Percentiles rank a stretch among this genome's conserved stretches.
phyloP scores from a whole-genome alignment of 2,797 vertebrate genomes.

The Cottoperca gobio region DNA sequence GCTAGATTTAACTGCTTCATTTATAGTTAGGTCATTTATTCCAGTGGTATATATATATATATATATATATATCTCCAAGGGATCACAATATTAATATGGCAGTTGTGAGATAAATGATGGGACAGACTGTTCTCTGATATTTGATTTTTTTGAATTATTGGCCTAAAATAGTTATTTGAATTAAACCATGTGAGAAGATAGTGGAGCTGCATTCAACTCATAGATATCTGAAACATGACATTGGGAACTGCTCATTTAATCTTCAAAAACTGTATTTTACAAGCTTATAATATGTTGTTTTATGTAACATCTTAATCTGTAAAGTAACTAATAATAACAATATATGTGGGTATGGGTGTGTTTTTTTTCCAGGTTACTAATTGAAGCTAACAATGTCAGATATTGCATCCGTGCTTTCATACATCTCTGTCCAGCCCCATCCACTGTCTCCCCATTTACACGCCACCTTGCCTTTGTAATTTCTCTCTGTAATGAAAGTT shows the following conservation, averaged over 20 bases:
- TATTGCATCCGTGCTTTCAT: conserved; percentile 67
- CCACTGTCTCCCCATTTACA: conserved; percentile 55
- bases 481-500: conserved; percentile 83
- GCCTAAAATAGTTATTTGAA: neutral
- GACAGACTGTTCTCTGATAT: neutral
- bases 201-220: neutral
- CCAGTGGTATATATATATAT: no score
- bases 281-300: no score
- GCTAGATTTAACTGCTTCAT: neutral
- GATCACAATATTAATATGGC: neutral
- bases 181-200: neutral
- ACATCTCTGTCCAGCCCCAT: conserved; percentile 72
- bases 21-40: neutral
- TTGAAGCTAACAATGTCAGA: conserved; percentile 65
- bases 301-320: neutral
- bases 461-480: conserved; percentile 70
- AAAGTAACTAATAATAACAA: neutral
- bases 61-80: no score
- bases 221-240: neutral
- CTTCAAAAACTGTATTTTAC: neutral
- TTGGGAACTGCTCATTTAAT: neutral
- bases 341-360: neutral
- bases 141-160: neutral
- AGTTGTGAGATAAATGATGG: neutral
- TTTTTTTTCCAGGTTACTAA: conserved; percentile 20